Conservation (phyloP, 2,888 invertebrate genomes). For the Volucella inflata region DNA sequence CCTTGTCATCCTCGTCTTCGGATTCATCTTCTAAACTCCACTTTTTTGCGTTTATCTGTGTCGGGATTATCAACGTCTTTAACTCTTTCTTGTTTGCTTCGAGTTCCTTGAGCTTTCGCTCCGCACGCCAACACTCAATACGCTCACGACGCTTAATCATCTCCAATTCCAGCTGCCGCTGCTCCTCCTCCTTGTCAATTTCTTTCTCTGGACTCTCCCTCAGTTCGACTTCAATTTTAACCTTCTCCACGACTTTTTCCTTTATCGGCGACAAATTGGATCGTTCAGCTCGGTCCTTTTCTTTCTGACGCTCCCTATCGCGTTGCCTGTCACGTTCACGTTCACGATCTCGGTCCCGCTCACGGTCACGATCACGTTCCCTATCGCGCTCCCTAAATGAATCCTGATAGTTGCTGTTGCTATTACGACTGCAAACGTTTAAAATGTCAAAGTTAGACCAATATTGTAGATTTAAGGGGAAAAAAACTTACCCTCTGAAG, state of each 20-base stretch:
- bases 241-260: slow-evolving; percentile 79
- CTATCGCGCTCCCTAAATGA: slow-evolving; percentile 84
- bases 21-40: slow-evolving; percentile 99
- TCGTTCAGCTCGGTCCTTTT: slow-evolving; percentile 74
- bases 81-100: slow-evolving; percentile 92
- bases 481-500: slow-evolving; percentile 78
- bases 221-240: slow-evolving; percentile 75
- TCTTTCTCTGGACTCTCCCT: slow-evolving; percentile 84
- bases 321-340: slow-evolving; percentile 85
- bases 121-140: slow-evolving; percentile 97
- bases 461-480: neutral
- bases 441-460: slow-evolving; percentile 79
- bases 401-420: slow-evolving; percentile 77
- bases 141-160: slow-evolving; percentile 98
- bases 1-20: slow-evolving; percentile 90
- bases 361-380: slow-evolving; percentile 76
- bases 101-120: slow-evolving; percentile 94
- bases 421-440: slow-evolving; percentile 78
- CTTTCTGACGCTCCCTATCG: slow-evolving; percentile 81
- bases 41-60: slow-evolving; percentile 87
- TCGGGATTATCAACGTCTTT: slow-evolving; percentile 86
- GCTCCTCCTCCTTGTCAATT: slow-evolving; percentile 92
- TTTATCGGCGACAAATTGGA: slow-evolving; percentile 76
- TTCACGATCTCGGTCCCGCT: slow-evolving; percentile 86
- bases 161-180: slow-evolving; percentile 94